Percentiles rank a stretch among this genome's conserved stretches.
Evolutionary conservation across 2,113 vertebrate genomes (phyloP).

Genomic region (Megalops atlanticus): DNA sequence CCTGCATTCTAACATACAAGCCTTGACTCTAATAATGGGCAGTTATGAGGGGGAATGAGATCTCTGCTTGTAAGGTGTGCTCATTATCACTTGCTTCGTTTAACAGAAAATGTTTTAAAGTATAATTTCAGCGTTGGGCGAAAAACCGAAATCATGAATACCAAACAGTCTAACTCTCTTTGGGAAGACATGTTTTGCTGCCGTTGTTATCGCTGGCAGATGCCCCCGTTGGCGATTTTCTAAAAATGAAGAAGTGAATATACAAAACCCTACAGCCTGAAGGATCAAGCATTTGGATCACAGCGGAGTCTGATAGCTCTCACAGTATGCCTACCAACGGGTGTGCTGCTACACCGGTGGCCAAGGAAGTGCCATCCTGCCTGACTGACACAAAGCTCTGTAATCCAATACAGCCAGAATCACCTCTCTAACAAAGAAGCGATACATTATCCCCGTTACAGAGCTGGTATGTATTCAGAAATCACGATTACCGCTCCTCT

Average conservation of each 20-base stretch:
- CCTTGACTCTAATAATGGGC: not conserved
- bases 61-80: not conserved
- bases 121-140: not conserved
- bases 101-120: not conserved
- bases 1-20: not conserved
- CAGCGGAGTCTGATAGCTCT: not conserved
- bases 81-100: not conserved
- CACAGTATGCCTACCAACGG: not conserved
- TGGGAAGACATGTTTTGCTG: not conserved
- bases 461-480: not conserved
- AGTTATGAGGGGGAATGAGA: not conserved
- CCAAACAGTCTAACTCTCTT: not conserved
- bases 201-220: not conserved
- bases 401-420: not conserved
- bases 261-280: not conserved
- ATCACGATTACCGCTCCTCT: not conserved
- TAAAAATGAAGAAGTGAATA: not conserved
- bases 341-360: not conserved
- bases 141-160: not conserved
- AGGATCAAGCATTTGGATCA: slow-evolving; percentile 4
- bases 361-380: not conserved
- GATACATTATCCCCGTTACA: not conserved
- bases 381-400: not conserved
- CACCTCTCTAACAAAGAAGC: not conserved
- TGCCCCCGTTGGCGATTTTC: not conserved